phyloP scores from a whole-genome alignment of 2,797 vertebrate genomes.

The Acrossocheilus wenchowensis region DNA sequence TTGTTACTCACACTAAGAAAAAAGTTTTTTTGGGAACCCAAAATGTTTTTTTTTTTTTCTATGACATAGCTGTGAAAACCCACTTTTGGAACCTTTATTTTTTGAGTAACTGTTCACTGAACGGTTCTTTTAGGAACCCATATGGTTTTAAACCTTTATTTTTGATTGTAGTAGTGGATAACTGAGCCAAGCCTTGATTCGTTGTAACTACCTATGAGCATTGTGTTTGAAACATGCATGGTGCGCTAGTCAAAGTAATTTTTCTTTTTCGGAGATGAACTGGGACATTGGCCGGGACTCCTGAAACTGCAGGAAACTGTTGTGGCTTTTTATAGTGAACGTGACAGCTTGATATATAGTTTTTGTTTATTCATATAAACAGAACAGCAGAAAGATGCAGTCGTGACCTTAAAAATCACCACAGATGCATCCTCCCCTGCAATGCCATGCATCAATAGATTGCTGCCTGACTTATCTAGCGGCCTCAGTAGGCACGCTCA shows the following conservation, averaged over 20 bases:
- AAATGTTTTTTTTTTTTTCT: neutral
- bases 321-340: conserved; percentile 41
- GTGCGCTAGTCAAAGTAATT: neutral
- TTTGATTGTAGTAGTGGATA: neutral
- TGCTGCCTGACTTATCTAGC: conserved; percentile 25
- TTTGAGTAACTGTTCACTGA: neutral
- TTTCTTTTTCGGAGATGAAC: conserved; percentile 15
- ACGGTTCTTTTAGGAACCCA: neutral
- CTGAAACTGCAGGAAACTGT: conserved; percentile 9
- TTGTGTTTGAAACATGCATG: neutral
- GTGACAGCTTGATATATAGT: conserved; percentile 47
- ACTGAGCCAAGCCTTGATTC: neutral
- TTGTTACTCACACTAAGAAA: neutral
- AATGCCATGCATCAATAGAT: conserved; percentile 38
- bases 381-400: conserved; percentile 46
- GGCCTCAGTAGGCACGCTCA: neutral
- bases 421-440: conserved; percentile 44
- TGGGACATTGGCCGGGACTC: conserved; percentile 18
- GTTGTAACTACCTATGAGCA: neutral
- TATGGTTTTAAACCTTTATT: neutral
- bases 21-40: neutral
- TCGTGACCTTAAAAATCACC: conserved; percentile 49
- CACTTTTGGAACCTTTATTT: neutral
- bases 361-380: conserved; percentile 48
- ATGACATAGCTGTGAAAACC: neutral